phyloP scores from a whole-genome alignment of 2,797 vertebrate genomes.

The Florisuga fusca region DNA sequence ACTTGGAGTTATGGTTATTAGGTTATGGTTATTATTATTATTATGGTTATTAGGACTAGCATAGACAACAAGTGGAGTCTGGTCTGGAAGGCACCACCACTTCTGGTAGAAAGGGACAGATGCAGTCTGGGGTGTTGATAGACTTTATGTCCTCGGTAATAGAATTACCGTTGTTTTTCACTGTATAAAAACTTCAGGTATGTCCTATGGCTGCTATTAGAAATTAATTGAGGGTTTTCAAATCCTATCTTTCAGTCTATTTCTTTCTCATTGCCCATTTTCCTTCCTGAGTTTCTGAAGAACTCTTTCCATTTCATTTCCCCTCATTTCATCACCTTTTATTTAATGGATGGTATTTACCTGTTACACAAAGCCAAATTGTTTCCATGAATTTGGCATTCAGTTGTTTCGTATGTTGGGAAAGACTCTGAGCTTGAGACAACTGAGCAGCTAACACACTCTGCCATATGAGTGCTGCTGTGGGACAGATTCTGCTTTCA shows the following conservation, averaged over 20 bases:
- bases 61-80: not conserved
- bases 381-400: not conserved
- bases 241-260: not conserved
- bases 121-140: not conserved
- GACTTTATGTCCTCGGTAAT: not conserved
- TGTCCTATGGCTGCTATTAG: not conserved
- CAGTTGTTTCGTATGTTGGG: not conserved
- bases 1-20: accelerated
- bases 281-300: not conserved
- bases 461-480: not conserved
- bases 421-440: accelerated
- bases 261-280: not conserved
- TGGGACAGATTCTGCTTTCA: not conserved
- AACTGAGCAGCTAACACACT: not conserved
- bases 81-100: not conserved
- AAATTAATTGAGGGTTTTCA: not conserved
- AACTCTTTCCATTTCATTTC: not conserved
- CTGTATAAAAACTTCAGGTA: not conserved
- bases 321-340: not conserved
- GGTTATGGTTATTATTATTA: not conserved
- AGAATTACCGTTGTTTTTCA: not conserved
- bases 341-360: not conserved
- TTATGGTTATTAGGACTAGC: not conserved
- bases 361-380: not conserved
- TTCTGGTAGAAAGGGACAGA: not conserved